A percentile compares a stretch with the other conserved stretches of the same genome.
phyloP scores from a whole-genome alignment of 2,797 vertebrate species.

The Periparus ater region DNA sequence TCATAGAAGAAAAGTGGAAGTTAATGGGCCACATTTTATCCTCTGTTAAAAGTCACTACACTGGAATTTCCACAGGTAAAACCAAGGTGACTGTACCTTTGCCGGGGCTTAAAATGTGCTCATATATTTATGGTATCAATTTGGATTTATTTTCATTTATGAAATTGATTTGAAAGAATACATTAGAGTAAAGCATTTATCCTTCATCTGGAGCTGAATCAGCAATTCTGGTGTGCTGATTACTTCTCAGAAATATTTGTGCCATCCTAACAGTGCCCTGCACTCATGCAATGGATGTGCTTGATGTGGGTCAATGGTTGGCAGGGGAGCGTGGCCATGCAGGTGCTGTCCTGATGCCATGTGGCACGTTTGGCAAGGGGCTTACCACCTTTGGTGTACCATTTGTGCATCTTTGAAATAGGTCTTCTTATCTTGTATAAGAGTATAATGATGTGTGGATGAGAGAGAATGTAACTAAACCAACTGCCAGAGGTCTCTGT shows the following conservation, averaged over 20 bases:
- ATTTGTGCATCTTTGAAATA: not conserved
- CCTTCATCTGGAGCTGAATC: not conserved
- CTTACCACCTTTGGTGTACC: not conserved
- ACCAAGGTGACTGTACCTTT: not conserved
- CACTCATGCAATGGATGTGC: fast-evolving
- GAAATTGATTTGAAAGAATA: not conserved
- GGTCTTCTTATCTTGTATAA: not conserved
- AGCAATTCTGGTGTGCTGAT: not conserved
- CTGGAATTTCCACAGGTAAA: not conserved
- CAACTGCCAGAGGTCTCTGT: not conserved
- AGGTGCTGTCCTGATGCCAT: not conserved
- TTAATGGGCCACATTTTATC: not conserved
- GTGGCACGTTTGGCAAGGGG: not conserved
- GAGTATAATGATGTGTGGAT: not conserved
- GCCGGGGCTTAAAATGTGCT: not conserved
- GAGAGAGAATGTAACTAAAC: not conserved
- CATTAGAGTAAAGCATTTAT: not conserved
- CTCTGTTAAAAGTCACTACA: not conserved
- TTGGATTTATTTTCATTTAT: not conserved
- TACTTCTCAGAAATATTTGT: not conserved
- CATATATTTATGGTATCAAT: not conserved
- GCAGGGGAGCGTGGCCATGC: not conserved
- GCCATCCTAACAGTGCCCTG: not conserved
- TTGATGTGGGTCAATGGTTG: not conserved
- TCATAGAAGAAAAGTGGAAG: not conserved